Base-by-base conservation (phyloP, 2,113 vertebrate species). In the Dipodomys merriami region DNA sequence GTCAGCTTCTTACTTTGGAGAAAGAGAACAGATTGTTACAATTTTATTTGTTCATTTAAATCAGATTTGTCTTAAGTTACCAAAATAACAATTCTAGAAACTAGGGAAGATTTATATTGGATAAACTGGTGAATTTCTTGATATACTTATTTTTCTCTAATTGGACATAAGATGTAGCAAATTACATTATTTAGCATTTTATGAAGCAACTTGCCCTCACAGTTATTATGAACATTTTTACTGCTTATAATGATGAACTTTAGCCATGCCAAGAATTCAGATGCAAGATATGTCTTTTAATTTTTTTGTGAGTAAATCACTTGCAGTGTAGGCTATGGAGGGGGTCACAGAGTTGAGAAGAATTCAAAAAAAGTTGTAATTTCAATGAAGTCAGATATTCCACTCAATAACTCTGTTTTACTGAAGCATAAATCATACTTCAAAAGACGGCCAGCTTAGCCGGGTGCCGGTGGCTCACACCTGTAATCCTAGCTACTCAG, bases 61-160 rank as follows among this genome's bases (percentile, higher is more conserved):
- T 88, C 65, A 68, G 22, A 74, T 49, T 83, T 82, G 74, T 79
- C 18, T 44, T 44, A 53, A 18, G 33, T 79, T 83, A 69, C 23
- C 39, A 90, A 94, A 90, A 88, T 93, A 88, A 60, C 20, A 72
- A 53, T 83, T 1, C 64, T 74, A 69, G 27, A 91, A 95, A 69
- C 27, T 64, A 44, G n/a, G 78, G 9, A 60, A 4, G 6, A 69
- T 69, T 84, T 86, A 2, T 23, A 22, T 20, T 68, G 9, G 20
- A 19, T 78, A 78, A 62, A 33, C 33, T 12, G 85, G 25, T n/a
- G 81, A n/a, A 76, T 91, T 83, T 79, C 27, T 10, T 76, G 35
- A 46, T 68, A 33, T 23, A 74, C 2, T 60, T 80, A n/a, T 71
- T 30, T 49, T 49, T 86, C 19, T 82, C 30, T 91, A 91, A 78